A percentile compares a stretch with the other conserved stretches of the same genome.
phyloP scores from a whole-genome alignment of 2,797 vertebrate genomes.

The Clarias platycephalus region DNA sequence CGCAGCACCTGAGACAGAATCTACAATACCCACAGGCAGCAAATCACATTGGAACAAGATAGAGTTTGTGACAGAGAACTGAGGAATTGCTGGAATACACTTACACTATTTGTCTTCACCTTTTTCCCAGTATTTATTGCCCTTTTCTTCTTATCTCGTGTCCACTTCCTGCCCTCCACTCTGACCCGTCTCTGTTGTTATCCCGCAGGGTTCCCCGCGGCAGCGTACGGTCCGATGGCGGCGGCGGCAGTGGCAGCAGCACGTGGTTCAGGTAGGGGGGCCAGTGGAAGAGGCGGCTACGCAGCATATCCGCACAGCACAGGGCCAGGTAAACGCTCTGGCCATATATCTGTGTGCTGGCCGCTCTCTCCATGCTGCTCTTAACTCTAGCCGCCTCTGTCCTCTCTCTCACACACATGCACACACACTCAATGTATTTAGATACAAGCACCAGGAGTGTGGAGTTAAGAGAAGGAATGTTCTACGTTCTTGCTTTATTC shows the following conservation, averaged over 20 bases:
- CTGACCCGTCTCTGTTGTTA: constrained; percentile 3
- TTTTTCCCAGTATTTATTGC: not conserved
- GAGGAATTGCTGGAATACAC: constrained; percentile 19
- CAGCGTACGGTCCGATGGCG: constrained; percentile 87
- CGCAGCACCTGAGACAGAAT: constrained; percentile 30
- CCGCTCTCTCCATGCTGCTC: constrained; percentile 69
- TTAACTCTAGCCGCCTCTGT: constrained; percentile 57
- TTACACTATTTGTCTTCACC: constrained; percentile 8
- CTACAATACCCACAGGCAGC: constrained; percentile 35
- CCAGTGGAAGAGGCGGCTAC: constrained; percentile 76
- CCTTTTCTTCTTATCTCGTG: constrained; percentile 1
- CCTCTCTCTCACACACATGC: constrained; percentile 41
- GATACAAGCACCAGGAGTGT: constrained; percentile 26
- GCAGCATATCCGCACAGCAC: constrained; percentile 79
- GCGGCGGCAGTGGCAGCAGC: constrained; percentile 85
- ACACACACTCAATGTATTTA: not conserved
- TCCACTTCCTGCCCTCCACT: not conserved
- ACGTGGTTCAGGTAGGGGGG: constrained; percentile 90
- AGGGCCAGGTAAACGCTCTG: constrained; percentile 84
- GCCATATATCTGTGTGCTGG: constrained; percentile 81
- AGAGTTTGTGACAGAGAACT: constrained; percentile 29
- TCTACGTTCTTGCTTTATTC: constrained; percentile 12
- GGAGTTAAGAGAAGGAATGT: constrained; percentile 44
- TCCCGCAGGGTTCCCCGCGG: constrained; percentile 81
- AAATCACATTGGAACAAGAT: constrained; percentile 26